phyloP scores from a whole-genome alignment of 2,113 vertebrate genomes.

The Noturus placidus region DNA sequence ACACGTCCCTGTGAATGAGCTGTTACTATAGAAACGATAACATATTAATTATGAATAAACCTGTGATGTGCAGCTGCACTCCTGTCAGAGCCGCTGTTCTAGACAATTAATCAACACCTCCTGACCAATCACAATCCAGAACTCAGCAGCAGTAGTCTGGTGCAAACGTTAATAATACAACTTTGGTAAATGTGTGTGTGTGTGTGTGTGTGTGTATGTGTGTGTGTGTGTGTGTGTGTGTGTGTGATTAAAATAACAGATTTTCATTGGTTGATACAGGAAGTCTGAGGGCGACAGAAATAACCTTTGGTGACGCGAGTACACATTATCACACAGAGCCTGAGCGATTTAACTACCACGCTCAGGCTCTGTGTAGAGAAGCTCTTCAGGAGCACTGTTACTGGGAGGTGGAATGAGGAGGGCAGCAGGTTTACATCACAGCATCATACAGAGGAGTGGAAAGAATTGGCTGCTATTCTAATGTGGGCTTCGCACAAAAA shows the following conservation, averaged over 20 bases:
- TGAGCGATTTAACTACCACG: not conserved
- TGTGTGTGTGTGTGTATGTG: not conserved
- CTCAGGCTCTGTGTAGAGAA: not conserved
- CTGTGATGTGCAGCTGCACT: no score
- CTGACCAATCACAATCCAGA: no score
- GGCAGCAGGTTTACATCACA: not conserved
- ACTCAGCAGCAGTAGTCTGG: no score
- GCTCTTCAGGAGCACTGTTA: not conserved
- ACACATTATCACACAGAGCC: not conserved
- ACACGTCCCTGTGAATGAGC: no score
- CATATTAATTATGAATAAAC: no score
- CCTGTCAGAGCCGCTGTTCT: no score
- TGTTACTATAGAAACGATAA: no score
- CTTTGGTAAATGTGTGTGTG: not conserved
- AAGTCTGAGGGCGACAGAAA: not conserved
- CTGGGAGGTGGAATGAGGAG: not conserved
- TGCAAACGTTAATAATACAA: no score
- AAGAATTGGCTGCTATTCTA: not conserved
- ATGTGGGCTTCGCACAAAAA: not conserved
- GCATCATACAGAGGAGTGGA: not conserved
- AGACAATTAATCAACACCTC: no score
- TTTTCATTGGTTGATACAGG: not conserved
- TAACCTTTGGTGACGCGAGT: no score
- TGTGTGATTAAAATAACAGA: conserved; percentile 7
- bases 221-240: no score